Percentiles rank a stretch among this genome's conserved stretches.
Conservation (phyloP, 2,888 invertebrate genomes). For the Herminia tarsipennalis region DNA sequence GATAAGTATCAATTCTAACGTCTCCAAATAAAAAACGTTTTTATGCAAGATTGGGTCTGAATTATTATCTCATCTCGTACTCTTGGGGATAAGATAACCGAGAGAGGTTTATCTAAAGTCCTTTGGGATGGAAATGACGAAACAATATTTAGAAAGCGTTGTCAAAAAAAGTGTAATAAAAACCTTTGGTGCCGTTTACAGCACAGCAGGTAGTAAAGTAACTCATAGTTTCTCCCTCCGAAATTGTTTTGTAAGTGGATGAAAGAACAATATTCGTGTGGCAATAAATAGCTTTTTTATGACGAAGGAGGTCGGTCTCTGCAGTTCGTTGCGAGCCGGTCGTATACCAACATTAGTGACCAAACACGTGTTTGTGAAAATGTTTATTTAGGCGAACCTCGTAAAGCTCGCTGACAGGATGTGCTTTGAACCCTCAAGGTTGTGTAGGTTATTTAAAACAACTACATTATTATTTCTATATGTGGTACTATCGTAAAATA, state of each 20-base stretch:
- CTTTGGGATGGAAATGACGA: constrained; percentile 57
- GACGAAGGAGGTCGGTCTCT: constrained; percentile 47
- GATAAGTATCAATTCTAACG: constrained; percentile 29
- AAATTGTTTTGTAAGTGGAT: constrained; percentile 64
- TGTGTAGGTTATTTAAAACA: constrained; percentile 68
- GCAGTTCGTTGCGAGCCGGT: constrained; percentile 43
- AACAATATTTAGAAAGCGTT: constrained; percentile 71
- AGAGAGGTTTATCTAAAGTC: constrained; percentile 65
- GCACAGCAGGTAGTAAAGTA: constrained; percentile 70
- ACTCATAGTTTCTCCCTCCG: constrained; percentile 50
- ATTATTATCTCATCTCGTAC: constrained; percentile 63
- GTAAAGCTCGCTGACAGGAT: constrained; percentile 79
- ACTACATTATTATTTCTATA: constrained; percentile 35
- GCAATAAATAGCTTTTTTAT: constrained; percentile 69
- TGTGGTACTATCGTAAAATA: constrained; percentile 10
- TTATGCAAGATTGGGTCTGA: constrained; percentile 45
- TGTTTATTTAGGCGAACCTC: constrained; percentile 82
- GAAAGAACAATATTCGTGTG: constrained; percentile 65
- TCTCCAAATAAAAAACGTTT: constrained; percentile 33
- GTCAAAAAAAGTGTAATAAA: constrained; percentile 61
- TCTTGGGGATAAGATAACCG: constrained; percentile 70
- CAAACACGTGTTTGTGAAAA: constrained; percentile 74
- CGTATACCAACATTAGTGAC: constrained; percentile 59
- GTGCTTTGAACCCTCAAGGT: constrained; percentile 82
- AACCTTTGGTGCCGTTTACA: constrained; percentile 60